These are phyloP conservation scores for Hippopotamus amphibius DNA, from an alignment of 2,113 vertebrate species.

Conservation along the genomic window DNA sequence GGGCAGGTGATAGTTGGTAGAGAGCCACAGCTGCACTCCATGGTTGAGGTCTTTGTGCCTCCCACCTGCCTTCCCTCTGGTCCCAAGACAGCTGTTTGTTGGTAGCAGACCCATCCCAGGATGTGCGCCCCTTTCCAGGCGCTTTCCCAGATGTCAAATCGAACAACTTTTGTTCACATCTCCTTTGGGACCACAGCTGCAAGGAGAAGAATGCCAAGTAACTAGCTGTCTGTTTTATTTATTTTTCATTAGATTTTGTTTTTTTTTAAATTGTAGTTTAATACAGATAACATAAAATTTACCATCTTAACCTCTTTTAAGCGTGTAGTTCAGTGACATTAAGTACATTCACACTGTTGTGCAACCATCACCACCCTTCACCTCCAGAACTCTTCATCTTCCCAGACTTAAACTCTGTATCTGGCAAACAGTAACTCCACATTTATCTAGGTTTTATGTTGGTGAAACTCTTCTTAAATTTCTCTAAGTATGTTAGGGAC, in stretches of 20 bases:
- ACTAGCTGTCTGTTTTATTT: not conserved
- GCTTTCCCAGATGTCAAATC: not conserved
- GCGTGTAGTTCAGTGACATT: not conserved
- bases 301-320: not conserved
- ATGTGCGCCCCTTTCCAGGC: not conserved
- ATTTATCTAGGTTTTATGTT: not conserved
- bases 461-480: not conserved
- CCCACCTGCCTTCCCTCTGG: not conserved
- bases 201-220: not conserved
- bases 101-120: not conserved
- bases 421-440: not conserved
- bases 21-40: fast-evolving
- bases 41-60: not conserved
- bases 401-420: not conserved
- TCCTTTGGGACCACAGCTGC: not conserved
- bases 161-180: fast-evolving
- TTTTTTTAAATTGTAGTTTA: not conserved
- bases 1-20: not conserved
- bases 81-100: not conserved
- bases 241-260: not conserved
- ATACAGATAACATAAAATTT: not conserved
- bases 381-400: not conserved
- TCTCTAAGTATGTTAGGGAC: not conserved
- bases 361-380: not conserved
- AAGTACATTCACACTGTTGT: no score